Base-by-base conservation (phyloP, 2,797 vertebrate species). In the Columba guinea region DNA sequence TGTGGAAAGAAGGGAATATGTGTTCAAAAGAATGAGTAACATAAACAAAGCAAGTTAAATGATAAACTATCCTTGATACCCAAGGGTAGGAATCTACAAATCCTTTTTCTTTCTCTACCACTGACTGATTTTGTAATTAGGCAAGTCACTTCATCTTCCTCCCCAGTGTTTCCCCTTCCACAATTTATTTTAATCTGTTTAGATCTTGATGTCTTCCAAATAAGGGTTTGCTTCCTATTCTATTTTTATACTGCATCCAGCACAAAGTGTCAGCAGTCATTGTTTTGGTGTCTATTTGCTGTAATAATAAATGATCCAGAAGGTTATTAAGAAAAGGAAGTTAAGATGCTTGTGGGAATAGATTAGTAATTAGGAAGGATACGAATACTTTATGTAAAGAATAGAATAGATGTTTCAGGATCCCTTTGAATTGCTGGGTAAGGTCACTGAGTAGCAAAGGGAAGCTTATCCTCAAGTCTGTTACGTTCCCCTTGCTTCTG, bases 301-400 rank as follows among this genome's bases (percentile, higher is more conserved):
- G 63, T 53, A 91, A 79, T 44, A 77, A 95, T 52, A 89, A 87
- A 84, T 60, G 2, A 73, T 90, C 67, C 76, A 73, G 70, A 77
- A 69, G 59, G 91, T 79, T 93, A 82, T 90, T 91, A 83, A 95
- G 67, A 86, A 92, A 93, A 92, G 95, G 95, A 96, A 95, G 87
- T 89, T 82, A 91, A 84, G 35, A 65, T 10, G 48, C 95, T 89
- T 89, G 23, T 81, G 82, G 79, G 84, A 95, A 91, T 92, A 96
- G 79, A 79, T 77, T 48, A 28, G 77, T 93, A 91, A 94, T 86
- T 89, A 94, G 94, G 94, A 96, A 96, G 93, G 90, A 88, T 94
- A 74, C 90, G 80, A 87, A 92, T 35, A 74, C 51, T 80, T 94
- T 67, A 41, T 67, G 26, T 51, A 67, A 92, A 92, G 85, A 97